Evolutionary conservation across 2,113 vertebrate genomes (phyloP), one percentile per base, ranked within the genome.

Genomic region (Arenaria interpres): DNA sequence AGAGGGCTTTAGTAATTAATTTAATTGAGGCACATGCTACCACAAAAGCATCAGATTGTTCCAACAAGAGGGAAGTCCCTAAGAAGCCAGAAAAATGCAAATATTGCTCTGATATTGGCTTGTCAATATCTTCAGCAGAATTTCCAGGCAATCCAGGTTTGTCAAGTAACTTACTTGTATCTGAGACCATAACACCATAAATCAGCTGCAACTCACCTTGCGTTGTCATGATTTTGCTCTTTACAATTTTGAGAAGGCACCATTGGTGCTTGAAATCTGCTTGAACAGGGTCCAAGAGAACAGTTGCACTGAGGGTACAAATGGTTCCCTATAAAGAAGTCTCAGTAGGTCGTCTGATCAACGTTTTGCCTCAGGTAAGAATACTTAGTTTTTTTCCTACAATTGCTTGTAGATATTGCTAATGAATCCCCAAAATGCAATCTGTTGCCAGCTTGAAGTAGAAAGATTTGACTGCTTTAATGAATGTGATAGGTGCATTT

Each of bases 221-320:
- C 24, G 76, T 33, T 7, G 32, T 43, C 5, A 14, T 62, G 13
- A 60, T 78, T 82, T 66, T 0, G 0, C 6, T 57, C 32, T 57
- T 85, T 41, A 66, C 5, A 62, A 16, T 57, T 84, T 57, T 45
- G 35, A 87, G 17, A 41, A 45, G 7, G 9, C 2, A 33, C 2
- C 11, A 15, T 10, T 62, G 10, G 4, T 45, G 6, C 10, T 8
- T 8, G 12, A 81, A 84, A 84, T 72, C 9, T 85, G 14, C 35
- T 78, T 66, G 32, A 79, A 50, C 1, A 50, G 33, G 6, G 9
- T 15, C 18, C 56, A 45, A 39, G 41, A 63, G 3, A 69, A 94
- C 79, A 59, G 6, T 33, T 32, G 43, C 8, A 25, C 5, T 10
- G 23, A 41, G 2, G 0, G 4, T 33, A 41, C 19, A 72, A 63